Conservation (phyloP, 1,140 invertebrate genomes). For the Triops cancriformis region DNA sequence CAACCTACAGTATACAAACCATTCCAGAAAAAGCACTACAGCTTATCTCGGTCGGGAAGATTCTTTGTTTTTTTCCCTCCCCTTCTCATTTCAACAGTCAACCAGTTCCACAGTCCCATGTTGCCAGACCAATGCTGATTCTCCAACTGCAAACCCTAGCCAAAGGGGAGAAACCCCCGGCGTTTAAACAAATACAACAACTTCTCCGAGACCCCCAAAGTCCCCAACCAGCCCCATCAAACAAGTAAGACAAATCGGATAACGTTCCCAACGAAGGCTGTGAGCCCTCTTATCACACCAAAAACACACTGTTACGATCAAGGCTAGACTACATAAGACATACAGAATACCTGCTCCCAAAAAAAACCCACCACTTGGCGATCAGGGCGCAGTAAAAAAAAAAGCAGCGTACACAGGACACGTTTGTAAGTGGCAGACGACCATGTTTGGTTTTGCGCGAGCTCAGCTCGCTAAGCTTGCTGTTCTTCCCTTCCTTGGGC, state of each 20-base stretch:
- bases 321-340: too few relatives aligned
- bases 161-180: too few relatives aligned
- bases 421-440: background rate
- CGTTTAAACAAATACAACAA: background rate
- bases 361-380: background rate
- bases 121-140: background rate
- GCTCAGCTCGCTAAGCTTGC: background rate
- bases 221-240: background rate
- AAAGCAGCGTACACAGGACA: background rate
- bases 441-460: background rate
- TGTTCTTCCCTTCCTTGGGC: background rate
- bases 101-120: background rate
- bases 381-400: background rate
- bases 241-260: constrained; percentile 9
- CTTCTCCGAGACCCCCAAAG: background rate
- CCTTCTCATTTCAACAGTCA: background rate
- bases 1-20: background rate
- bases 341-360: background rate
- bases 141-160: too few relatives aligned
- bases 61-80: background rate
- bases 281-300: background rate
- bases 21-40: background rate
- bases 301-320: background rate
- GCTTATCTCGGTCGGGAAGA: background rate
- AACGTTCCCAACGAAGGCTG: background rate